Base-by-base conservation (phyloP, 2,113 vertebrate species). In the Peromyscus polionotus region DNA sequence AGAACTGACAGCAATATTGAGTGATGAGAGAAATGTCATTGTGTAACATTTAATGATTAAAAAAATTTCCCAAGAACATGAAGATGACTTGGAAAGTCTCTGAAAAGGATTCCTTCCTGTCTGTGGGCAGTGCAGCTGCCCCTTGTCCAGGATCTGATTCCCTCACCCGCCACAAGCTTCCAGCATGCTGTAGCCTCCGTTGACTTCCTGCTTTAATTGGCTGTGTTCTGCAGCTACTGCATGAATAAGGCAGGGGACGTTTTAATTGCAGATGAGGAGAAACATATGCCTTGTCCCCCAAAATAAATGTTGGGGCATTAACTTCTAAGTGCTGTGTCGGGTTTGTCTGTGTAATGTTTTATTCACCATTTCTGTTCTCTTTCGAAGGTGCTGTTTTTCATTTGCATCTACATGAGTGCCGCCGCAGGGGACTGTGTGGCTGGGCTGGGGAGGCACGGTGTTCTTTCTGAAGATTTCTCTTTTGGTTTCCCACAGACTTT, bases 211-310 rank as follows among this genome's bases (percentile, higher is more conserved):
- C 94, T 94, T 75, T 92, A 94, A 96, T 33, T 81, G 92, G 83
- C 81, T 97, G 81, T 90, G 80, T 98, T 93, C 95, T 94, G 97
- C 97, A 98, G 95, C 95, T 68, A 20, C 42, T 17, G 33, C 59
- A 51, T 95, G 95, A 98, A 98, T 95, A 95, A 98, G 95, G 77
- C 86, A 96, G 97, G 87, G 95, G 94, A 83, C 63, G 91, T 98
- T 96, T 96, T 96, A 97, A 77, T 94, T 85, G 70, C 88, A 96
- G 96, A 16, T 93, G 90, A 98, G 94, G 88, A 95, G 97, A 96
- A 96, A 97, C 95, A 95, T 96, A 96, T 86, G 63, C 87, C 90
- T 68, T 63, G 0, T 67, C 76, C 94, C 89, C 92, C 95, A 92
- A 80, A 98, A 97, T 94, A 97, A 97, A 90, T 93, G 94, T 97